Evolutionary conservation across 1,140 invertebrate genomes (phyloP), one percentile per base, ranked within the genome.

Genomic region (Solenopsis fugax): DNA sequence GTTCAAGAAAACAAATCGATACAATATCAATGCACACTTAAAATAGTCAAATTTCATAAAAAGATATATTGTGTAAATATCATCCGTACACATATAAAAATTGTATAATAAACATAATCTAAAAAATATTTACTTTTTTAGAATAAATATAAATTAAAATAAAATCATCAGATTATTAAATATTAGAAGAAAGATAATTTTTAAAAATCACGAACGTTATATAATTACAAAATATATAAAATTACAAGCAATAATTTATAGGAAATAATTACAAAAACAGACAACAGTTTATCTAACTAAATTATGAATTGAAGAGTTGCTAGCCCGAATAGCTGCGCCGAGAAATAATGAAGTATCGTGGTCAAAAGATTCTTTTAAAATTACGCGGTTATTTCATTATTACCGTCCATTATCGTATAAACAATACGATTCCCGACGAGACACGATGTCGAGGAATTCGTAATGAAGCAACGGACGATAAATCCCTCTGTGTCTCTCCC

Each of bases 391-490:
- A 50, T 84, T 84, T 75, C 69, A 75, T 84, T 75, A 84, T 82
- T 73, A 62, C 56, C 45, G 69, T 75, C 69, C 69, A 84, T 84
- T 84, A 84, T 84, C 37, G 24, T 69, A 67, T 21, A 86, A 58
- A 69, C 75, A 86, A 69, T 86, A 58, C 56, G 24, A 45, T 50
- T 34, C 54, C 73, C 58, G 45, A 24, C 16, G 62, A 64, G 60
- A 86, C 73, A 45, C 48, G 37, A 45, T 29, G 41, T 56, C 24
- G 76, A 81, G 77, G 45, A 81, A 81, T 81, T 21, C 24, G 41
- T 86, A 86, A 80, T 67, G 76, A 81, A 86, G 77, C 76, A 86
- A 81, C 50, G 64, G 65, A 54, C 87, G 85, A 90, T 89, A 87
- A 77, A 85, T 13, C 65, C 50, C 48, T 12, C 37, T 62, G 58